Evolutionary conservation across 2,797 vertebrate species (phyloP).

Genomic region (Lithobates sylvaticus): DNA sequence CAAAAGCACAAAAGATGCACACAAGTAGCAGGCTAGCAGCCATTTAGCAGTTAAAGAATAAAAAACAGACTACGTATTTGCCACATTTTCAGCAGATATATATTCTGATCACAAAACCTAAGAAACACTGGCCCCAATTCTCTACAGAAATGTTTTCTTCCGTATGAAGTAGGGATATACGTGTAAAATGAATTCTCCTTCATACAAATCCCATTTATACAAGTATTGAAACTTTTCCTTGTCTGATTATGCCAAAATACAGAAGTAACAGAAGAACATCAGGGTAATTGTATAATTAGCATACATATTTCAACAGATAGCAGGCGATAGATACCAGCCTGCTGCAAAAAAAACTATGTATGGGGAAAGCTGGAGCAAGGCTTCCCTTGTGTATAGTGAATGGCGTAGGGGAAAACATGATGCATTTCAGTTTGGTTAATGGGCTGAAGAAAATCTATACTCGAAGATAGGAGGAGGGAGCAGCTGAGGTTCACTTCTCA

Average conservation of each 20-base stretch:
- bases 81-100: constrained; percentile 6
- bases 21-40: neutral
- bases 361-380: constrained; percentile 13
- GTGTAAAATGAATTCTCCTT: constrained; percentile 51
- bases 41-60: constrained; percentile 13
- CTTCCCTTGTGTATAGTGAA: constrained; percentile 42
- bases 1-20: neutral
- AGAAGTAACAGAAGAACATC: constrained; percentile 49
- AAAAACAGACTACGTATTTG: neutral
- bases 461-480: constrained; percentile 33
- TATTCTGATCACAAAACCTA: neutral
- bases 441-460: constrained; percentile 54
- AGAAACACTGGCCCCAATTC: constrained; percentile 32
- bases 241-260: constrained; percentile 45
- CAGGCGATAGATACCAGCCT: constrained; percentile 27
- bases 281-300: constrained; percentile 58
- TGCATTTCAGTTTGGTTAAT: constrained; percentile 54
- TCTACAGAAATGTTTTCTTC: constrained; percentile 16
- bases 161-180: constrained; percentile 23
- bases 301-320: constrained; percentile 57
- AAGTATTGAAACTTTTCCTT: constrained; percentile 46
- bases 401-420: constrained; percentile 42
- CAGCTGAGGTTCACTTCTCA: neutral
- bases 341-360: constrained; percentile 23
- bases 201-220: constrained; percentile 44